These are phyloP conservation scores for Dromococcyx pavoninus DNA, from an alignment of 2,797 vertebrate species.

Conservation along the genomic window DNA sequence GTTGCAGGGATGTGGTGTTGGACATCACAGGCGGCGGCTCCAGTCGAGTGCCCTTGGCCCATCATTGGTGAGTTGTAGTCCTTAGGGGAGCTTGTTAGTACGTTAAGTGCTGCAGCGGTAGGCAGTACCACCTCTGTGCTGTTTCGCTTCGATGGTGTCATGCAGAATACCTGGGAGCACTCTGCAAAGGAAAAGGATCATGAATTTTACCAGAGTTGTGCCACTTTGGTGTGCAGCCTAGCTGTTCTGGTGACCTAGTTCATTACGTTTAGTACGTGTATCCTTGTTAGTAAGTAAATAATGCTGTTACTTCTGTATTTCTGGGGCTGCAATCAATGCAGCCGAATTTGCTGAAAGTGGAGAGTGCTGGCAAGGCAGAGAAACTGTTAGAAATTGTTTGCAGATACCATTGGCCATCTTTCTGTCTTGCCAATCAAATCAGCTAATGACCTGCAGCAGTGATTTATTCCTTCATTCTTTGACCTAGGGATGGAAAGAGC, in stretches of 20 bases:
- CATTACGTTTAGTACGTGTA: not conserved
- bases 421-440: not conserved
- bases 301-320: not conserved
- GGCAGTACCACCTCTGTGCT: not conserved
- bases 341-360: not conserved
- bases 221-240: not conserved
- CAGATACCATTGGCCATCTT: not conserved
- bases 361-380: not conserved
- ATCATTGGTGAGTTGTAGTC: not conserved
- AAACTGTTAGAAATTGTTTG: not conserved
- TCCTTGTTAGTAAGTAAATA: not conserved
- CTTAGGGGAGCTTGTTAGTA: not conserved
- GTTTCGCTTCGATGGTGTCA: not conserved
- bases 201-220: not conserved
- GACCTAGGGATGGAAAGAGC: not conserved
- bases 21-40: no score
- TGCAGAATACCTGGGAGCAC: rapidly evolving
- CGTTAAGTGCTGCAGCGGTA: not conserved
- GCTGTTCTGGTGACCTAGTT: not conserved
- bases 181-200: not conserved
- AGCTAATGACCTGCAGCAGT: not conserved
- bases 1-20: not conserved
- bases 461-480: not conserved
- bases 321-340: not conserved
- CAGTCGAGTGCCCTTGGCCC: not conserved